Evolutionary conservation across 2,888 invertebrate species (phyloP), one percentile per base, ranked within the genome.

Genomic region (Drosophila bunnanda): DNA sequence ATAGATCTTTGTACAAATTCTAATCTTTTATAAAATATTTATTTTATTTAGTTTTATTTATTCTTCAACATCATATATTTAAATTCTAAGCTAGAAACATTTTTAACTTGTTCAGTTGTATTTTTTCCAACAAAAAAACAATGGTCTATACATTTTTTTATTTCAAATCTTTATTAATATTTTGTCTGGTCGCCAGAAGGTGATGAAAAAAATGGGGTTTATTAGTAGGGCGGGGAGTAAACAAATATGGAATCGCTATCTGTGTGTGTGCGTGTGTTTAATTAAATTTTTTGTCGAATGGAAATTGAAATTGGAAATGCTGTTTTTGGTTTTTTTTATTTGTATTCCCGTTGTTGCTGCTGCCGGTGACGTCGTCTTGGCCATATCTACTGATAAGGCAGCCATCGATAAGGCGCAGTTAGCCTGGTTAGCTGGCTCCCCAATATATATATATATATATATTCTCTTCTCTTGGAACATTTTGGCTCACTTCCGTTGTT

Each of bases 401-500:
- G 53, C n/a, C 28, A 17, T 67, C 55, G 66, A 66, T 66, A 66
- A 66, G 66, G 13, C 32, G 13, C 3, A 46, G 30, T 46, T 62
- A 61, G 36, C 53, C 64, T 30, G 50, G 50, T 32, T 50, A 39
- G 39, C 32, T 58, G 6, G 25, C 55, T 38, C n/a, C 38, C 12
- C 53, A n/a, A 48, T 43, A 22, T 12, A 12, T 20, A 6, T n/a
- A 22, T n/a, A n/a, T n/a, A 15, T 5, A n/a, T 32, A 50, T 20
- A 17, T 36, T n/a, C 30, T 32, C 8, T 30, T 59, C 59, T 7
- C 20, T 20, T 39, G 32, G 17, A 43, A 59, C 50, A 13, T 36
- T 43, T 44, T 41, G 38, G 36, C 46, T 53, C 80, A 84, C 85
- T 85, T 88, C 80, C 86, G 79, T 79, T 85, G 55, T 62, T 52